Evolutionary conservation across 2,797 vertebrate genomes (phyloP).

Genomic region (Hafferia zeledoni): DNA sequence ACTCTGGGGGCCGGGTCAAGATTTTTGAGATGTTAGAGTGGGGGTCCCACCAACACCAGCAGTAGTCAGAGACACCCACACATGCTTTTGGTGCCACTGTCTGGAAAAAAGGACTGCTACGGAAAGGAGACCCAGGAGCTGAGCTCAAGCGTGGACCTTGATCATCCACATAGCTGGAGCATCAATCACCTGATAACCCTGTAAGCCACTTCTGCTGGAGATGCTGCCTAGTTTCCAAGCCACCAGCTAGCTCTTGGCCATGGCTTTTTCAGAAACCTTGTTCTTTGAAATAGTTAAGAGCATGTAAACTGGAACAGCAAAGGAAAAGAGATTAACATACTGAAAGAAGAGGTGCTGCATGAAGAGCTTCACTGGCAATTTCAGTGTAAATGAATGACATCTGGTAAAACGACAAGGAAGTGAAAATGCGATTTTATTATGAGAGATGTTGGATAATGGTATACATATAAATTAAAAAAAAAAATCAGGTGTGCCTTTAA

Average conservation of each 20-base stretch:
- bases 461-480: neutral
- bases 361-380: neutral
- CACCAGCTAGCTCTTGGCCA: neutral
- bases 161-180: accelerated
- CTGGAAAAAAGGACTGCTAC: neutral
- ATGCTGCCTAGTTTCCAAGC: neutral
- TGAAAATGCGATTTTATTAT: neutral
- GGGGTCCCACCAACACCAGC: neutral
- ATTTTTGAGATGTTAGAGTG: neutral
- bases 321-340: neutral
- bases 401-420: neutral
- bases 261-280: neutral
- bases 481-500: neutral
- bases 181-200: neutral
- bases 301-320: accelerated
- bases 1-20: accelerated
- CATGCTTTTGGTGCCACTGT: accelerated
- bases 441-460: neutral
- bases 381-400: neutral
- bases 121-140: neutral
- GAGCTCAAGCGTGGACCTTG: neutral
- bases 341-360: neutral
- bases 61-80: neutral
- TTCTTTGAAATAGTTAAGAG: neutral
- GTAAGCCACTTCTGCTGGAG: neutral